Evolutionary conservation across 2,113 vertebrate species (phyloP), one percentile per base, ranked within the genome.

Genomic region (Larimichthys polyactis): DNA sequence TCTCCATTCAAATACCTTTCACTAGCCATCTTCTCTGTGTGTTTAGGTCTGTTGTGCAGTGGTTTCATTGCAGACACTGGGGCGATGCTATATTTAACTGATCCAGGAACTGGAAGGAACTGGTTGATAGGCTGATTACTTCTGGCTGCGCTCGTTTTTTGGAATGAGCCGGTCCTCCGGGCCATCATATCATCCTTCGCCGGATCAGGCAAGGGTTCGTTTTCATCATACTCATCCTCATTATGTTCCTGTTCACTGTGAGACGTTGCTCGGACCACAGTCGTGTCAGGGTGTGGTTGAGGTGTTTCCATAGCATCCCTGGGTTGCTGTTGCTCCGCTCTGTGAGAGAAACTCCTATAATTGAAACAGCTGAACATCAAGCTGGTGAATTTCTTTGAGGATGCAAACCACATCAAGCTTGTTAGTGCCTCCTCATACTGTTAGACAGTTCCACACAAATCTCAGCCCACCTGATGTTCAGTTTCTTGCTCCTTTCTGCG

Each of bases 101-200:
- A 87, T 27, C 92, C 93, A 16, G 94, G 94, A 6, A 92, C 82
- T 2, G 95, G 95, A 22, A 96, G 86, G 82, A 95, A 95, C 40
- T 72, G 83, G 49, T 85, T 92, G 48, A 85, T 63, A n/a, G 22
- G 1, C 40, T 78, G 87, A 46, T 70, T 90, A 12, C 63, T 12
- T 78, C 44, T 86, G 40, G 51, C 58, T 12, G 36, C n/a, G 1
- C 14, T 67, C 0, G 71, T 15, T 84, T 94, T 96, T 11, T 86
- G 94, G 66, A 91, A 94, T 11, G 77, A 87, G 75, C 92, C 82
- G 11, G 94, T 92, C 87, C 95, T 95, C 59, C 95, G 94, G 73
- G 95, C 89, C 91, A 95, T 88, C 95, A 96, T 96, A 81, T 96
- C 96, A 69, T 96, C 96, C 87, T 96, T 96, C 71, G 94, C 93